phyloP scores from a whole-genome alignment of 2,888 invertebrate species.

The Brenthis ino region DNA sequence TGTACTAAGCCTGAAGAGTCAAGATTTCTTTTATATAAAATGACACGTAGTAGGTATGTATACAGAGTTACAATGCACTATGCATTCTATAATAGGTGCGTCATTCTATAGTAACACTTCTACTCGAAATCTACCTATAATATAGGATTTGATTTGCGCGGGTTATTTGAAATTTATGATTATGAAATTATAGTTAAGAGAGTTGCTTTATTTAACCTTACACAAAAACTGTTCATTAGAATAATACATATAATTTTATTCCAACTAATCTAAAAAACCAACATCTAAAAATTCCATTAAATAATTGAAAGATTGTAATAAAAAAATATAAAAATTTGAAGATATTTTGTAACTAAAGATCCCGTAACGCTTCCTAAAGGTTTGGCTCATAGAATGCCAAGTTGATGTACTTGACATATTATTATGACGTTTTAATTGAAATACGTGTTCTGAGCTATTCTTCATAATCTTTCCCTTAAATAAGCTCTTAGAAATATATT shows the following conservation, averaged over 20 bases:
- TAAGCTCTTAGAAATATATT: conserved; percentile 3
- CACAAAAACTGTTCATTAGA: no score
- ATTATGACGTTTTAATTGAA: conserved; percentile 46
- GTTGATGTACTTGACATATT: conserved; percentile 46
- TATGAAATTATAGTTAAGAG: no score
- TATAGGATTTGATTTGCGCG: conserved; percentile 22
- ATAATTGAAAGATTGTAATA: conserved; percentile 53
- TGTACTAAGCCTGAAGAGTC: conserved; percentile 16
- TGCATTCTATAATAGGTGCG: not conserved
- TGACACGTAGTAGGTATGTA: not conserved
- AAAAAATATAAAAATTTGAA: conserved; percentile 60
- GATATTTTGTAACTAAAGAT: conserved; percentile 56
- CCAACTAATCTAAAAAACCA: conserved; percentile 39
- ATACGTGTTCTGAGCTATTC: conserved; percentile 34
- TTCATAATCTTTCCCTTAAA: conserved; percentile 43
- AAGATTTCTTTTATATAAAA: conserved; percentile 35
- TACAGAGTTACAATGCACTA: not conserved
- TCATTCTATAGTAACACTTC: not conserved
- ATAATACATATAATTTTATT: no score
- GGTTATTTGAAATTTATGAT: no score
- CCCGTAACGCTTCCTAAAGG: conserved; percentile 54
- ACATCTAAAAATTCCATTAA: conserved; percentile 53
- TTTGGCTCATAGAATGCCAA: conserved; percentile 55
- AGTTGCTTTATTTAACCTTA: no score
- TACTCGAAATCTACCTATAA: not conserved